A percentile compares a stretch with the other conserved stretches of the same genome.
Conservation (phyloP, 2,113 vertebrate species). For the Caloenas nicobarica region DNA sequence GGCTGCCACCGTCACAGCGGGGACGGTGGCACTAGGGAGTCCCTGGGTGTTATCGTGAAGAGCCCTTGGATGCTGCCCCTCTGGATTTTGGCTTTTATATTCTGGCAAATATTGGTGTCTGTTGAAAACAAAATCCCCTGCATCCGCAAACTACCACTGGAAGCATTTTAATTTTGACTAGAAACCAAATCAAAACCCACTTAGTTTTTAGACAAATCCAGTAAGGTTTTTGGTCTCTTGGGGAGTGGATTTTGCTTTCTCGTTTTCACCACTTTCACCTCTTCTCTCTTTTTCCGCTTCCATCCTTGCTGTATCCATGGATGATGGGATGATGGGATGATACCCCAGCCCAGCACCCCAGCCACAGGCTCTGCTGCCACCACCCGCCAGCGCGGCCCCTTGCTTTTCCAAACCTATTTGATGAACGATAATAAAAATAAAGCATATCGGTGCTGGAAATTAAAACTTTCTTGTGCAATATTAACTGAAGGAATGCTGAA, state of each 20-base stretch:
- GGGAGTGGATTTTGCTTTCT: neutral
- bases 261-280: neutral
- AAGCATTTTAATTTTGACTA: neutral
- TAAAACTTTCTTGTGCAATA: neutral
- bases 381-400: rapidly evolving
- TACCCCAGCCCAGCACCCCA: rapidly evolving
- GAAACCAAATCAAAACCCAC: neutral
- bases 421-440: neutral
- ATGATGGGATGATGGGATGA: neutral
- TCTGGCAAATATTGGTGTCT: neutral
- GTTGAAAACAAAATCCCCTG: neutral
- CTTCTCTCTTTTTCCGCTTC: neutral
- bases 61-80: neutral
- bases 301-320: neutral
- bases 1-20: rapidly evolving
- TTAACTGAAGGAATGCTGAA: neutral
- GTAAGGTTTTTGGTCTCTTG: neutral
- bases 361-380: neutral
- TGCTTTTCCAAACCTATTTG: neutral
- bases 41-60: rapidly evolving
- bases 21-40: rapidly evolving
- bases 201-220: neutral
- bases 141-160: neutral
- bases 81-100: neutral
- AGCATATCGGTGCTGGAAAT: neutral